These are phyloP conservation scores for Celastrina argiolus DNA, from an alignment of 2,888 invertebrate species.

Conservation along the genomic window DNA sequence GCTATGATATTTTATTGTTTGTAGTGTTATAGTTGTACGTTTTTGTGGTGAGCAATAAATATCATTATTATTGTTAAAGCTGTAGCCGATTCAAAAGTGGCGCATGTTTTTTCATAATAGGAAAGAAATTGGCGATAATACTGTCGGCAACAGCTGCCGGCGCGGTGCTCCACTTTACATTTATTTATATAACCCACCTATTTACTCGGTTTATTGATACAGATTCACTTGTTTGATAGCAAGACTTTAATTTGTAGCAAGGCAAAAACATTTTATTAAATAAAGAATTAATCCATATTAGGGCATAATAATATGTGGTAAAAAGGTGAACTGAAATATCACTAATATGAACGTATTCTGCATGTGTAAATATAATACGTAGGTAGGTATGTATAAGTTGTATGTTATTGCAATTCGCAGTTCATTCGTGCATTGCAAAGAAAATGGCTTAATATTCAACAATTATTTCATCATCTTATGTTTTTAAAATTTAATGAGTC, in stretches of 20 bases:
- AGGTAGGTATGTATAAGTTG: too few species aligned
- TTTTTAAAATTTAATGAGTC: slow-evolving; percentile 21
- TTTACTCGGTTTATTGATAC: background rate
- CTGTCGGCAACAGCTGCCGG: background rate
- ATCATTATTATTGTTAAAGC: too few species aligned
- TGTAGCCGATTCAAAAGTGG: background rate
- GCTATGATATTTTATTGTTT: too few species aligned
- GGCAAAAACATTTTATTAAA: too few species aligned
- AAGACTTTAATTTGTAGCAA: background rate
- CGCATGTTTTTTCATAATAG: background rate
- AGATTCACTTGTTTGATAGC: background rate
- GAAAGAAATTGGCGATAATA: background rate
- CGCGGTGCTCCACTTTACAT: background rate
- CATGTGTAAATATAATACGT: background rate
- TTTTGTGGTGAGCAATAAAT: too few species aligned
- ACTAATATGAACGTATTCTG: background rate
- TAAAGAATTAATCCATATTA: too few species aligned
- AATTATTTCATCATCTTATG: slow-evolving; percentile 28
- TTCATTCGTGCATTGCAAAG: background rate
- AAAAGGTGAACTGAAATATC: too few species aligned
- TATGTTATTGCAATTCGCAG: background rate
- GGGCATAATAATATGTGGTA: too few species aligned
- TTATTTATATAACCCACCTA: background rate
- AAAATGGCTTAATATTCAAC: slow-evolving; percentile 20
- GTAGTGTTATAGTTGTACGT: too few species aligned